Percentiles rank a stretch among this genome's conserved stretches.
These are phyloP conservation scores for Sminthurides aquaticus DNA, from an alignment of 2,888 invertebrate genomes.

Conservation along the genomic window DNA sequence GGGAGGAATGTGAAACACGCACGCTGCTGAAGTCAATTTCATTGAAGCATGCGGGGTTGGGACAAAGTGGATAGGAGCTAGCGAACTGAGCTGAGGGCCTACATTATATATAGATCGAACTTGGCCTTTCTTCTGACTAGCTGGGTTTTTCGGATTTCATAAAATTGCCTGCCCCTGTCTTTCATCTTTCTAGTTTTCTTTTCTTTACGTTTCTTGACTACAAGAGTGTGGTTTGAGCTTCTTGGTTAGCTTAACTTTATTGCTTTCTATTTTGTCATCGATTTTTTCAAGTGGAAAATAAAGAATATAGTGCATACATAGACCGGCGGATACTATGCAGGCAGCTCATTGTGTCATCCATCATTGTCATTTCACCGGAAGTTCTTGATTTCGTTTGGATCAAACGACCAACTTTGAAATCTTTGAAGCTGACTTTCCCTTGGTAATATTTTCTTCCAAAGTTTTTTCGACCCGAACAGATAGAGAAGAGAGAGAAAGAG, in stretches of 20 bases:
- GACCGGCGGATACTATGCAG: background rate
- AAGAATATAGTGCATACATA: background rate
- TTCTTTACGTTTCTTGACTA: background rate
- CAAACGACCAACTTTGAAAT: background rate
- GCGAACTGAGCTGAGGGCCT: no score
- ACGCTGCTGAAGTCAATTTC: no score
- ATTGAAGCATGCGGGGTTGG: background rate
- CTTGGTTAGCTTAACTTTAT: background rate
- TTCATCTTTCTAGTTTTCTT: background rate
- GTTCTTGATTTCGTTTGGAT: constrained; percentile 16
- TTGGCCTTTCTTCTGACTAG: no score
- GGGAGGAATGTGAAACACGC: no score
- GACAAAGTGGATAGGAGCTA: no score
- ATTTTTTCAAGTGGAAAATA: background rate
- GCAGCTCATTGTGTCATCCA: background rate
- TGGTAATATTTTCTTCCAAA: no score
- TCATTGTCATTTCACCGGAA: constrained; percentile 20
- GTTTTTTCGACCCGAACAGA: background rate
- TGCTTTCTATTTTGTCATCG: background rate
- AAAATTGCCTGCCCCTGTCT: constrained; percentile 7
- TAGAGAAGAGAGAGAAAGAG: no score
- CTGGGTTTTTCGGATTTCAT: background rate
- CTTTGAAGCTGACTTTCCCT: background rate
- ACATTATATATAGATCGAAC: no score
- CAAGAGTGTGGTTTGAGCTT: background rate